Evolutionary conservation across 2,113 vertebrate species (phyloP).

Genomic region (Tretioscincus oriximinensis): DNA sequence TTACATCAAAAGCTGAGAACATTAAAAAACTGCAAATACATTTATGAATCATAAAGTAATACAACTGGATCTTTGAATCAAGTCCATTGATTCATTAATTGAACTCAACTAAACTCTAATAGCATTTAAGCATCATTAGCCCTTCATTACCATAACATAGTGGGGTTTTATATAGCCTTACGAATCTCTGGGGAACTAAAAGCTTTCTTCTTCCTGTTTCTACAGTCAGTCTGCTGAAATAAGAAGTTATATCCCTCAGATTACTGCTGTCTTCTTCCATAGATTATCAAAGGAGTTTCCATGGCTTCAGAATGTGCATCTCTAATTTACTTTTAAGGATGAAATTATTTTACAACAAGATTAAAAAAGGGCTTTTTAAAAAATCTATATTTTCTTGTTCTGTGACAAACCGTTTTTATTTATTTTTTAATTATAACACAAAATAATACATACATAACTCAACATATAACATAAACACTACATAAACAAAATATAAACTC

Average conservation of each 20-base stretch:
- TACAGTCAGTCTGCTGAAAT: background rate
- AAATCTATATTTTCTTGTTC: no score
- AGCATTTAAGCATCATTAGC: conserved; percentile 10
- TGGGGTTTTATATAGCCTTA: conserved; percentile 7
- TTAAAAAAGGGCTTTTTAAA: no score
- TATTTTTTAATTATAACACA: no score
- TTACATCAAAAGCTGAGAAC: background rate
- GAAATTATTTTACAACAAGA: background rate
- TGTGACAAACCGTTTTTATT: no score
- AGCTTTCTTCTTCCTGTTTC: background rate
- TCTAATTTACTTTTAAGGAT: conserved; percentile 6
- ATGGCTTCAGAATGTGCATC: background rate
- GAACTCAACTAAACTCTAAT: conserved; percentile 31
- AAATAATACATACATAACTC: no score
- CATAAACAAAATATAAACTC: no score
- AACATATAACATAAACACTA: no score
- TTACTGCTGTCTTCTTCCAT: background rate
- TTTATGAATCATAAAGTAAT: conserved; percentile 16
- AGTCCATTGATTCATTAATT: conserved; percentile 12
- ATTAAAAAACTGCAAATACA: conserved; percentile 15
- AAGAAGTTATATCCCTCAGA: background rate
- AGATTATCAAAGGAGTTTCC: background rate
- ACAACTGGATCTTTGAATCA: conserved; percentile 8
- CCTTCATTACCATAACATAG: conserved; percentile 13
- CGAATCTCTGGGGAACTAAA: conserved; percentile 17